phyloP scores from a whole-genome alignment of 2,888 invertebrate species.

The Phyto melanocephala region DNA sequence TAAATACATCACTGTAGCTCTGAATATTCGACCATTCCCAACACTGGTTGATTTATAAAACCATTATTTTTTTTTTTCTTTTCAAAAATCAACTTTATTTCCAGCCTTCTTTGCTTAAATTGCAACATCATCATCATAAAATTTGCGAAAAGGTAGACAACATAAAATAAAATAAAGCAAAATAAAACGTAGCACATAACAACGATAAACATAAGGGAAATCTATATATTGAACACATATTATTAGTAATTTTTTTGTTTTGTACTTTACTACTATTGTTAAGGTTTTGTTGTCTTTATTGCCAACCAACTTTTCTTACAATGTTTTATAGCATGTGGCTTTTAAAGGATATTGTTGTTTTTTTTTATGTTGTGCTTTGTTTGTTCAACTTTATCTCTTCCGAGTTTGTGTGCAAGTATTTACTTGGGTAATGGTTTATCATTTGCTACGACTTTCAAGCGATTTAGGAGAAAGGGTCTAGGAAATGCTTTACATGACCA shows the following conservation, averaged over 20 bases:
- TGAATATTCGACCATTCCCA: neutral
- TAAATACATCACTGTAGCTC: too few species aligned
- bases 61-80: neutral
- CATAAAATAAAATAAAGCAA: constrained; percentile 32
- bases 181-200: constrained; percentile 37
- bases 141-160: constrained; percentile 53
- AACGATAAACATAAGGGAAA: constrained; percentile 60
- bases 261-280: neutral
- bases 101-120: constrained; percentile 39
- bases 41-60: neutral
- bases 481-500: constrained; percentile 60
- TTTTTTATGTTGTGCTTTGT: neutral
- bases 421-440: neutral
- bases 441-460: neutral
- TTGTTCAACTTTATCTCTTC: constrained; percentile 23
- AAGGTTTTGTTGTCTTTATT: neutral
- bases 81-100: neutral
- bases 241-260: constrained; percentile 58
- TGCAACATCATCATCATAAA: constrained; percentile 63
- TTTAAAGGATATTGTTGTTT: constrained; percentile 55
- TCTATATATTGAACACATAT: constrained; percentile 61
- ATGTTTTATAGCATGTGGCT: constrained; percentile 56
- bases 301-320: constrained; percentile 19
- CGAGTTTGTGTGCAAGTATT: neutral
- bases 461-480: neutral